Conservation (phyloP, 1,140 invertebrate species). For the Drosophila arizonae region DNA sequence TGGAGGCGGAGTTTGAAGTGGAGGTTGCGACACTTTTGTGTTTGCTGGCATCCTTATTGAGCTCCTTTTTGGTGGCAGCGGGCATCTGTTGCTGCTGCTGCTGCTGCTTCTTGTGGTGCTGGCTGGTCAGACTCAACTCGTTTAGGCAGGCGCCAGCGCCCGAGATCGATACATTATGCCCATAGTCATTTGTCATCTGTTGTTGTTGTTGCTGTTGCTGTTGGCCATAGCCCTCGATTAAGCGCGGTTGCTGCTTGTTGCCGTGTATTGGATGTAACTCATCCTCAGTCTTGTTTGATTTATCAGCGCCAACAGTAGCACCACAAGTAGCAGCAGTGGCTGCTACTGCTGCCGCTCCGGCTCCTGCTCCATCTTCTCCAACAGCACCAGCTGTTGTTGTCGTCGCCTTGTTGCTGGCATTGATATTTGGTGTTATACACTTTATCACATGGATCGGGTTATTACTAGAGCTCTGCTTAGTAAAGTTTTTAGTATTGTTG, state of each 20-base stretch:
- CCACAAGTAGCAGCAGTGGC: conserved; percentile 30
- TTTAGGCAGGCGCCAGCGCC: conserved; percentile 74
- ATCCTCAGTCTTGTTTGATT: conserved; percentile 82
- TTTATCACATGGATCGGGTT: conserved; percentile 82
- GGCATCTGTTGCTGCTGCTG: conserved; percentile 60
- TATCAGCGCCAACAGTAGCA: conserved; percentile 47
- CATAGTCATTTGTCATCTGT: conserved; percentile 51
- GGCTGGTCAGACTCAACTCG: conserved; percentile 63
- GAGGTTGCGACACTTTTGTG: conserved; percentile 79
- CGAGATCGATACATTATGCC: conserved; percentile 31
- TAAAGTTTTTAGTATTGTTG: conserved; percentile 74
- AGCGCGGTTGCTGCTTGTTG: conserved; percentile 45
- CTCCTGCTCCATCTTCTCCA: conserved; percentile 19
- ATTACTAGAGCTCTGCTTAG: conserved; percentile 80
- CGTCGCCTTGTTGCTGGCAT: conserved; percentile 69
- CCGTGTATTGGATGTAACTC: conserved; percentile 68
- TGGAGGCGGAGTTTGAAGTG: conserved; percentile 53
- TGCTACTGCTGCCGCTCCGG: conserved; percentile 14
- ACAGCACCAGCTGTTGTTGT: conserved; percentile 48
- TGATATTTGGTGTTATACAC: conserved; percentile 82
- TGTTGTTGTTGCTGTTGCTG: conserved; percentile 75
- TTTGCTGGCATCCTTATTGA: conserved; percentile 64
- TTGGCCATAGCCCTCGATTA: conserved; percentile 55
- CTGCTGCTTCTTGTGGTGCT: conserved; percentile 76
- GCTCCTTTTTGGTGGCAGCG: conserved; percentile 65